Evolutionary conservation across 2,888 invertebrate species (phyloP), one percentile per base, ranked within the genome.

Genomic region (Leptopterna dolabrata): DNA sequence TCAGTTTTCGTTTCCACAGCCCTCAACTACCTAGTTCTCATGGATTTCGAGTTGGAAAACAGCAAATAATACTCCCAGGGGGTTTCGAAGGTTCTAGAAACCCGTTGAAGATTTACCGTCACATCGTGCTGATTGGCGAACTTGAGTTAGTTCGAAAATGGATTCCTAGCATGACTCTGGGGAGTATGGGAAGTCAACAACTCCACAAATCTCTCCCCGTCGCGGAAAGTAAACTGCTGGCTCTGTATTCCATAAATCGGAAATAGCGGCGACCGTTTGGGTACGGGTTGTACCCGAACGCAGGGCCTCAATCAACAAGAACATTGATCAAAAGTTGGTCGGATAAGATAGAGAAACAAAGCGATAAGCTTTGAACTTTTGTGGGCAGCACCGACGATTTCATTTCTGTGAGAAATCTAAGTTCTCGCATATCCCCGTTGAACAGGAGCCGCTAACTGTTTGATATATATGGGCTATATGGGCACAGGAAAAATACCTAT

Each of bases 271-370:
- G 36, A 73, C 41, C 73, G 73, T n/a, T n/a, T 63, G 63, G 14
- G 29, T n/a, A n/a, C 27, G 6, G 55, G 63, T 16, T 78, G 45
- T 43, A 43, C 11, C 78, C 78, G 19, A 45, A 78, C 30, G n/a
- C 63, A 30, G 43, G 76, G n/a, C 29, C 55, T 43, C 55, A 41
- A 82, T 82, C 81, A 82, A 82, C 81, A 82, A 43, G 63, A 55
- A 30, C 63, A 82, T 82, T 63, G 81, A 82, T 82, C 81, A 82
- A 82, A 55, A 82, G 51, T 82, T 78, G 45, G 45, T 45, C 1
- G 81, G 55, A 55, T 45, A 24, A 45, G 78, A 29, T 30, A 63
- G 81, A 30, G 55, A 82, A 82, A 55, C 81, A 82, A 82, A 82
- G 55, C 55, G 29, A 55, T 82, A 55, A 82, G 55, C 47, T 78